Base-by-base conservation (phyloP, 1,140 invertebrate species). In the Orussus abietinus region DNA sequence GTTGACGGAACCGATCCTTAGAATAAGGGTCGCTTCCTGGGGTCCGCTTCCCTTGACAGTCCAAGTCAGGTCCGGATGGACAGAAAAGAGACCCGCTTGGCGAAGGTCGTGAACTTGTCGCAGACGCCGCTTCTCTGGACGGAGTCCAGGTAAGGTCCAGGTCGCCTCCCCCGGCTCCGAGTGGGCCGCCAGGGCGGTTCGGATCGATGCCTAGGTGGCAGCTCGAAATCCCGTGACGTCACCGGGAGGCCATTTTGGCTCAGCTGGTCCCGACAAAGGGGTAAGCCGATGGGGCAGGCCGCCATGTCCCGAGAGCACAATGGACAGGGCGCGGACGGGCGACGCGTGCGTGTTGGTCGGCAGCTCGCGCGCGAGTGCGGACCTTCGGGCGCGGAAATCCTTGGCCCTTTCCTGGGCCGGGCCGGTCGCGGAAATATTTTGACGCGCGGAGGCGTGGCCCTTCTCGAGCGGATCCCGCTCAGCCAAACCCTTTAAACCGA, bases 211-310 rank as follows among this genome's bases (percentile, higher is more conserved):
- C 9, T 5, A 10, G 14, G 10, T n/a, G n/a, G n/a, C n/a, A n/a
- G 52, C 29, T 35, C 45, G 57, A 55, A 49, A 54, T 59, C 40
- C 29, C 44, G 51, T 70, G 62, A 70, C 64, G 60, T 69, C 61
- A 66, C 43, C 35, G 36, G 57, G 68, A 59, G 63, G 69, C 69
- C 68, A 71, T 71, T 72, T 71, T 72, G 64, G 59, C 66, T 70
- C 68, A 67, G 64, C 63, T 67, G 62, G 62, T 66, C 45, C 46
- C 56, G 51, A 67, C 65, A 69, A 69, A 68, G 58, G 60, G 53
- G 51, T 52, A 29, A 30, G 41, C 56, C 44, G 56, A 58, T 46
- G 17, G 55, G 57, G 55, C 50, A 55, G 64, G 54, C 68, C 64
- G 65, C 64, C 64, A 64, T 69, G 62, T 68, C 62, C 62, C 55